These are phyloP conservation scores for Meloidogyne exigua DNA, from an alignment of 1,140 invertebrate species.

Conservation along the genomic window DNA sequence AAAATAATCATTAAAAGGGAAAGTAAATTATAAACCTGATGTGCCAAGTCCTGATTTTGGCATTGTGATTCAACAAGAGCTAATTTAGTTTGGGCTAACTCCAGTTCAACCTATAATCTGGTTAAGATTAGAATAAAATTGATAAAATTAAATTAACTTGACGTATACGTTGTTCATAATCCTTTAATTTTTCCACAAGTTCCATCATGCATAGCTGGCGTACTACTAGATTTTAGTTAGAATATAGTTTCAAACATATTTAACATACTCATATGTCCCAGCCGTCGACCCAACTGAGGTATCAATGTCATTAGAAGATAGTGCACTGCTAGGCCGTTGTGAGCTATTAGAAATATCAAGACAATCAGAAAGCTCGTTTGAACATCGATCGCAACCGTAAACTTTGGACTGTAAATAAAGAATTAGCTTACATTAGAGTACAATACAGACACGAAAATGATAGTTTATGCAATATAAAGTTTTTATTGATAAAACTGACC, in stretches of 20 bases:
- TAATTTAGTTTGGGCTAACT: constrained; percentile 90
- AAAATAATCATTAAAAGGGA: constrained; percentile 21
- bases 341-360: neutral
- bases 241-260: neutral
- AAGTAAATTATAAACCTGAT: constrained; percentile 48
- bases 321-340: neutral
- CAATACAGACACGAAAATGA: no score
- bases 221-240: neutral
- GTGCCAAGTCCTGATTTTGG: constrained; percentile 77
- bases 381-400: constrained; percentile 15
- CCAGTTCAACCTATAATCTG: constrained; percentile 75
- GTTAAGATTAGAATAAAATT: no score
- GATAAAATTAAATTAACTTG: constrained; percentile 19
- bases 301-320: neutral
- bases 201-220: constrained; percentile 31
- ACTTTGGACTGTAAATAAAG: neutral
- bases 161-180: constrained; percentile 55
- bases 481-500: constrained; percentile 4
- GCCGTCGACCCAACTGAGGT: neutral
- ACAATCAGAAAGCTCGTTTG: constrained; percentile 13
- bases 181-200: constrained; percentile 49
- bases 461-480: no score
- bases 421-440: no score
- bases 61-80: constrained; percentile 94
- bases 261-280: neutral